Evolutionary conservation across 1,140 invertebrate species (phyloP), one percentile per base, ranked within the genome.

Genomic region (Nebria ingens): DNA sequence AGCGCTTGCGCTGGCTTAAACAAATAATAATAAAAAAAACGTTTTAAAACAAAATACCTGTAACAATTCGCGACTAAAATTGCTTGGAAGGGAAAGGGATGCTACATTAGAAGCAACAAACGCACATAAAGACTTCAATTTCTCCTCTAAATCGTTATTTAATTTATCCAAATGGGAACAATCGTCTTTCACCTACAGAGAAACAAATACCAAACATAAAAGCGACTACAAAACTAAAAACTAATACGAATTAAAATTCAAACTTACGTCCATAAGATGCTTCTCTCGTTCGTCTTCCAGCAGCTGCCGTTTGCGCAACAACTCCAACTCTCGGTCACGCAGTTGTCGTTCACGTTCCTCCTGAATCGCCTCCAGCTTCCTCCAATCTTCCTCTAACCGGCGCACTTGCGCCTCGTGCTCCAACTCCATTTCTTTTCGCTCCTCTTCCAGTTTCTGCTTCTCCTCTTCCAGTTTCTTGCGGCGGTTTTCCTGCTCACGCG

Each of bases 151-250:
- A 62, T 73, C 70, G 21, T 64, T 66, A 61, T 75, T 72, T 61
- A 79, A 67, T 56, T 73, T 73, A 55, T 70, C 69, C 68, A 78
- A 73, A 65, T 73, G 72, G 62, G 68, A 68, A 68, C 75, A 77
- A 67, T 80, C 78, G 62, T 74, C 73, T 70, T 77, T 74, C 68
- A 79, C 79, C 79, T 81, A 79, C 64, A 65, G 54, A 71, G 65
- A 68, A 66, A 68, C 66, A 71, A 64, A 69, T 64, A 61, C 65
- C 68, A 68, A 61, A 58, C 29, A 58, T 63, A 62, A n/a, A n/a
- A n/a, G n/a, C n/a, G n/a, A 61, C 52, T 58, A 68, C 55, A 62
- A 59, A 65, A 70, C 63, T 29, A 49, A 59, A 59, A 57, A 34
- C 56, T 56, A 15, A 45, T 23, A 11, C 40, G 56, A 61, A 51